Base-by-base conservation (phyloP, 2,888 invertebrate genomes). In the Parnassius apollo region DNA sequence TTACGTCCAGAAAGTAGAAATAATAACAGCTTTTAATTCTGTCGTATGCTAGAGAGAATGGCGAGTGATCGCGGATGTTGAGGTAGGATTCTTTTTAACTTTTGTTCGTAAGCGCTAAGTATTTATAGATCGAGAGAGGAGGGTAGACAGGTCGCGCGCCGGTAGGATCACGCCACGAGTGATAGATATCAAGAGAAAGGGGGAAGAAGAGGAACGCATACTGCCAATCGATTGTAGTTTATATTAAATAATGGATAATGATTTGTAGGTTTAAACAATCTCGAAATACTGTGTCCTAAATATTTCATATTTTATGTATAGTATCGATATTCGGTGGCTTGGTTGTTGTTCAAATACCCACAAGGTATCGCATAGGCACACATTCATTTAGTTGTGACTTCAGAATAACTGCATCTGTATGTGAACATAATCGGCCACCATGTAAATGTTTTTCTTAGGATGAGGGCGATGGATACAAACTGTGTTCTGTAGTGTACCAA, bases 191-290 rank as follows among this genome's bases (percentile, higher is more conserved):
- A 87, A 76, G 74, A 18, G 45, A 53, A 9, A 18, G 49, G 12
- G 18, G 65, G 77, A 74, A 75, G 80, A 77, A 80, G 80, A 77
- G 80, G 80, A 87, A 84, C 75, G 78, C 85, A 88, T 89, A 91
- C 91, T 91, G 91, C 90, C 91, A 91, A 89, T 90, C 86, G 90
- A 86, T 86, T 84, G 87, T 89, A 90, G 88, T 83, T 85, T 86
- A 81, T 86, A 85, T 78, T 78, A 75, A 78, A 74, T 85, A 85
- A 82, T 81, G 81, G 80, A 80, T 85, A 86, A 86, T 85, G 83
- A 85, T 88, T 87, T 87, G 86, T 88, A 90, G 88, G 78, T 62
- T 79, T 85, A 83, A 84, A 86, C 83, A 73, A 85, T 85, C 90
- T 87, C 77, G 85, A 83, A 83, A 86, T 87, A 88, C 85, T 84